Percentiles rank a stretch among this genome's conserved stretches.
Evolutionary conservation across 2,113 vertebrate genomes (phyloP).

Genomic region (Trinectes maculatus): DNA sequence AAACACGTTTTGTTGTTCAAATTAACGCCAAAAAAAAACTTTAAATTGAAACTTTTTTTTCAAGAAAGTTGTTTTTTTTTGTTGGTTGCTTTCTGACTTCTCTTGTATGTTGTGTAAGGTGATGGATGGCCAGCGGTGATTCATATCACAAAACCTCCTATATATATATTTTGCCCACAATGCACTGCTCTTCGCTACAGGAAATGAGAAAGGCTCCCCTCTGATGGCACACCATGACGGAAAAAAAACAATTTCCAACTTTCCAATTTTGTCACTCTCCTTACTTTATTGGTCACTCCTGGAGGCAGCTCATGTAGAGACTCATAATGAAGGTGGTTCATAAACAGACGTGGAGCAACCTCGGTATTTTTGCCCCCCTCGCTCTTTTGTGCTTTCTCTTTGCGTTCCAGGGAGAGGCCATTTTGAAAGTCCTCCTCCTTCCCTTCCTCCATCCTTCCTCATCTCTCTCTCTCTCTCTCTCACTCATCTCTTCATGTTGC

Average conservation of each 20-base stretch:
- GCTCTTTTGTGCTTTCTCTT: slow-evolving; percentile 82
- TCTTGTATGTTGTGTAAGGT: slow-evolving; percentile 24
- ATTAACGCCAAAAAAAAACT: too few species aligned
- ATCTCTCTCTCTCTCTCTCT: slow-evolving; percentile 72
- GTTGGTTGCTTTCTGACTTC: slow-evolving; percentile 29
- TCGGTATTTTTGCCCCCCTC: too few species aligned
- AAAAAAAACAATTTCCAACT: slow-evolving; percentile 59
- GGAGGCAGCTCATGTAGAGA: slow-evolving; percentile 21
- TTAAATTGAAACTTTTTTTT: slow-evolving; percentile 39
- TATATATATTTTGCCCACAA: slow-evolving; percentile 57
- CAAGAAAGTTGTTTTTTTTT: slow-evolving; percentile 31
- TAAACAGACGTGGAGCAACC: slow-evolving; percentile 37
- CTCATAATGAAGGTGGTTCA: slow-evolving; percentile 76
- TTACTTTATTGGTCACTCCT: slow-evolving; percentile 24
- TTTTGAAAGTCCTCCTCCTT: slow-evolving; percentile 69
- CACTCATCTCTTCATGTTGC: slow-evolving; percentile 82
- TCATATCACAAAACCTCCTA: slow-evolving; percentile 54
- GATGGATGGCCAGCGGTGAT: slow-evolving; percentile 67
- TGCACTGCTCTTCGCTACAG: slow-evolving; percentile 66
- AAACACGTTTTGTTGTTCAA: too few species aligned
- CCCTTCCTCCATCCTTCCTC: slow-evolving; percentile 63
- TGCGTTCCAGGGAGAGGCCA: slow-evolving; percentile 33
- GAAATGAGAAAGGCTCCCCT: slow-evolving; percentile 70
- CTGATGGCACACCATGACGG: slow-evolving; percentile 16
- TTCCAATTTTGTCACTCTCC: slow-evolving; percentile 58